Evolutionary conservation across 1,140 invertebrate genomes (phyloP).

Genomic region (Chelonus insularis): DNA sequence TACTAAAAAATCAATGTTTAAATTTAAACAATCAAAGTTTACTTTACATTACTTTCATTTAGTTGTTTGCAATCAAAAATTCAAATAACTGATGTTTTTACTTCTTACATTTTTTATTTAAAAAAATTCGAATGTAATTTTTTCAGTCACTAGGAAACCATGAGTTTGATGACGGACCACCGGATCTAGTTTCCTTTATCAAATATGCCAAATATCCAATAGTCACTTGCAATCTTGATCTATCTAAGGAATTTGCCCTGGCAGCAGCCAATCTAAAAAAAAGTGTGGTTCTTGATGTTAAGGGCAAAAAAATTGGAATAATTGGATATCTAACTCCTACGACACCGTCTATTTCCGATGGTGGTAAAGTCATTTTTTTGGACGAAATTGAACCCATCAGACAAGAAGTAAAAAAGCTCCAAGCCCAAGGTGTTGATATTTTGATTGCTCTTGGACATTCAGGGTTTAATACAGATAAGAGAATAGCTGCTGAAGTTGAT

Average conservation of each 20-base stretch:
- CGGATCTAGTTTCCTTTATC: constrained; percentile 78
- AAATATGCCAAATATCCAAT: constrained; percentile 71
- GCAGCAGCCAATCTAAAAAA: constrained; percentile 60
- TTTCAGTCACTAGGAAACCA: constrained; percentile 89
- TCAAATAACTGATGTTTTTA: too few relatives aligned
- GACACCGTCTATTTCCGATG: constrained; percentile 68
- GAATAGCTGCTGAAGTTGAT: too few relatives aligned
- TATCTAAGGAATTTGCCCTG: constrained; percentile 67
- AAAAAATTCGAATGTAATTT: too few relatives aligned
- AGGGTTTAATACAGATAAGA: constrained; percentile 75
- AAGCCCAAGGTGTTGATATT: constrained; percentile 72
- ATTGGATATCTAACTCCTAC: constrained; percentile 89
- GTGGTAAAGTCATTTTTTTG: constrained; percentile 69
- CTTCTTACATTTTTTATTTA: too few relatives aligned
- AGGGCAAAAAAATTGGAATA: constrained; percentile 73
- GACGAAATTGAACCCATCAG: constrained; percentile 75
- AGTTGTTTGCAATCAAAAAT: too few relatives aligned
- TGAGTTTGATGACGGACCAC: constrained; percentile 85
- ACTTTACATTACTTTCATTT: too few relatives aligned
- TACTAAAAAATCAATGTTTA: too few relatives aligned
- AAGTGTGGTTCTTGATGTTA: constrained; percentile 69
- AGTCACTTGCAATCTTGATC: constrained; percentile 77
- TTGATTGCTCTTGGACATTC: constrained; percentile 90
- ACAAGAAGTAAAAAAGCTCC: constrained; percentile 69
- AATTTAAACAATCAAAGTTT: too few relatives aligned